These are phyloP conservation scores for Pentamera pediparva DNA, from an alignment of 53 echinoderm and acorn worm species.

Conservation along the genomic window DNA sequence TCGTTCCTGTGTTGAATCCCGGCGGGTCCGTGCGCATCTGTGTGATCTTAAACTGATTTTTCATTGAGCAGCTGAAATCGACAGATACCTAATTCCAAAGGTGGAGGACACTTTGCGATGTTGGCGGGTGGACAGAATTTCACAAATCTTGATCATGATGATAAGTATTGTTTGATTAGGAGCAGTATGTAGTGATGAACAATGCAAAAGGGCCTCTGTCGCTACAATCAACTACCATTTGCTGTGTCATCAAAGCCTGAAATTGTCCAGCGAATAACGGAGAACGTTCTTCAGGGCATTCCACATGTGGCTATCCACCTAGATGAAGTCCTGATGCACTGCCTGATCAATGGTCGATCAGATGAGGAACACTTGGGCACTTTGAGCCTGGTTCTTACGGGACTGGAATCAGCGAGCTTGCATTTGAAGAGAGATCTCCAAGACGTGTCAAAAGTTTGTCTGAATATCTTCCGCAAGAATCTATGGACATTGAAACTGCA, in stretches of 20 bases:
- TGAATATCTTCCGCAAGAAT: no score
- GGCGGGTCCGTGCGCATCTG: conserved; percentile 19
- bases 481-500: no score
- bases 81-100: conserved; percentile 48
- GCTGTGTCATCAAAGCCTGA: conserved; percentile 15
- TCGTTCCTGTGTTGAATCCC: conserved; percentile 23
- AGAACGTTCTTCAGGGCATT: conserved; percentile 41
- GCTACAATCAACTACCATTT: background rate
- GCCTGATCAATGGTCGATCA: conserved; percentile 31
- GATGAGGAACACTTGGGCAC: conserved; percentile 38
- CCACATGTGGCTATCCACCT: conserved; percentile 28
- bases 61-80: conserved; percentile 21
- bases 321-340: conserved; percentile 39
- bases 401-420: conserved; percentile 22
- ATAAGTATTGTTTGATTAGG: conserved; percentile 45
- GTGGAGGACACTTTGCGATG: conserved; percentile 39
- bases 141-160: conserved; percentile 44
- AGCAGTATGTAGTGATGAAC: conserved; percentile 33
- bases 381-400: conserved; percentile 3
- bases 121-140: conserved; percentile 43
- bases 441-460: no score
- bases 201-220: conserved; percentile 26
- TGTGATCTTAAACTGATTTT: conserved; percentile 35
- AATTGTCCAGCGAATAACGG: conserved; percentile 30
- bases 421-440: conserved; percentile 13